Conservation (phyloP, 2,797 vertebrate species). For the Phoebastria nigripes region DNA sequence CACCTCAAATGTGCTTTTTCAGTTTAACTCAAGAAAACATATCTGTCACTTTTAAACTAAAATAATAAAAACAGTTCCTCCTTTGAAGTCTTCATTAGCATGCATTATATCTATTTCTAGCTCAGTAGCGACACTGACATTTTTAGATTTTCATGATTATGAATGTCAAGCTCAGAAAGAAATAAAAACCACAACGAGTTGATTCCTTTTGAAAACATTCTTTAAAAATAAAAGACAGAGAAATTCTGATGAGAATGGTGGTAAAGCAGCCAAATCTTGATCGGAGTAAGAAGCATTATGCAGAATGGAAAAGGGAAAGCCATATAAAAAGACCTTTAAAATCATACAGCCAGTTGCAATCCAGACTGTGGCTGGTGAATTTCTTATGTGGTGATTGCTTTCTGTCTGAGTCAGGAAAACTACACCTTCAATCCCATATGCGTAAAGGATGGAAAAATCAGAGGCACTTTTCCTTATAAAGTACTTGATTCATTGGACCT, state of each 20-base stretch:
- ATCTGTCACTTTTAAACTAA: slow-evolving; percentile 15
- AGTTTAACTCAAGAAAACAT: neutral
- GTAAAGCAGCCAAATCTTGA: neutral
- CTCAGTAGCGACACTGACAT: neutral
- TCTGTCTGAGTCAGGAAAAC: neutral
- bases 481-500: neutral
- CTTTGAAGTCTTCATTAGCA: slow-evolving; percentile 43
- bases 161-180: slow-evolving; percentile 3
- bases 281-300: neutral
- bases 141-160: slow-evolving; percentile 17
- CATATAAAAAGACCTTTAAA: neutral
- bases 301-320: neutral
- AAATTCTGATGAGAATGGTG: neutral
- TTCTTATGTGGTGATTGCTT: neutral
- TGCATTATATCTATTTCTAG: neutral
- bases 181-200: neutral
- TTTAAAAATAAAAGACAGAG: slow-evolving; percentile 29
- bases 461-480: neutral
- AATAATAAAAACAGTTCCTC: slow-evolving; percentile 11
- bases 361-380: neutral
- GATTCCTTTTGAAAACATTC: neutral
- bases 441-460: slow-evolving; percentile 2
- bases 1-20: neutral
- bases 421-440: neutral
- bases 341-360: neutral